Conservation (phyloP, 1,140 invertebrate genomes). For the Melitaea cinxia region DNA sequence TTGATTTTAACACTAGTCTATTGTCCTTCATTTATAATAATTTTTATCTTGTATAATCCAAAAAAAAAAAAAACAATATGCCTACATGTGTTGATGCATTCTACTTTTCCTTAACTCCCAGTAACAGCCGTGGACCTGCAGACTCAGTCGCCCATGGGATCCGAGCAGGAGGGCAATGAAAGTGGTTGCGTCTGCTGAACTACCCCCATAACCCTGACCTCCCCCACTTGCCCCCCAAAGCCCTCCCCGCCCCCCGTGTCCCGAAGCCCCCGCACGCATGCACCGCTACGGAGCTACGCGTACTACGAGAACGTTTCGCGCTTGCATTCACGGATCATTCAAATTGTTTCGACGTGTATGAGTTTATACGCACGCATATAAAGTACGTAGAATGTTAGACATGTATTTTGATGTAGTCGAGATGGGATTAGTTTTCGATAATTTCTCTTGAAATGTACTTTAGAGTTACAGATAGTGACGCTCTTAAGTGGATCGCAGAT, state of each 20-base stretch:
- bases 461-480: not conserved
- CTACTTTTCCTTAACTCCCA: constrained; percentile 52
- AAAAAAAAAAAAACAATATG: too few species aligned
- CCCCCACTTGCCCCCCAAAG: constrained; percentile 21
- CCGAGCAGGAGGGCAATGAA: constrained; percentile 88
- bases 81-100: too few species aligned
- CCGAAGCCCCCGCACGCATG: constrained; percentile 36
- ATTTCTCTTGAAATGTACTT: not conserved
- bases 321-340: constrained; percentile 10
- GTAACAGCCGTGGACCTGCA: constrained; percentile 88
- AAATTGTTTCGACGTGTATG: not conserved
- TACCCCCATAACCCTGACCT: constrained; percentile 4
- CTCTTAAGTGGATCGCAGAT: not conserved
- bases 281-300: constrained; percentile 33
- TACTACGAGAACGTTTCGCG: constrained; percentile 13
- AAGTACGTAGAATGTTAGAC: not conserved
- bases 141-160: constrained; percentile 88
- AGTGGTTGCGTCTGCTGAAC: constrained; percentile 90
- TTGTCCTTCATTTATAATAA: too few species aligned
- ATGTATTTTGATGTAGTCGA: constrained; percentile 3
- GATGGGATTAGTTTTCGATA: not conserved
- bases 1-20: too few species aligned
- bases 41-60: too few species aligned
- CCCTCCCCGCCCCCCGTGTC: constrained; percentile 23
- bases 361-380: not conserved